Percentiles rank a stretch among this genome's conserved stretches.
Conservation (phyloP, 2,888 invertebrate genomes). For the Thelaira solivaga region DNA sequence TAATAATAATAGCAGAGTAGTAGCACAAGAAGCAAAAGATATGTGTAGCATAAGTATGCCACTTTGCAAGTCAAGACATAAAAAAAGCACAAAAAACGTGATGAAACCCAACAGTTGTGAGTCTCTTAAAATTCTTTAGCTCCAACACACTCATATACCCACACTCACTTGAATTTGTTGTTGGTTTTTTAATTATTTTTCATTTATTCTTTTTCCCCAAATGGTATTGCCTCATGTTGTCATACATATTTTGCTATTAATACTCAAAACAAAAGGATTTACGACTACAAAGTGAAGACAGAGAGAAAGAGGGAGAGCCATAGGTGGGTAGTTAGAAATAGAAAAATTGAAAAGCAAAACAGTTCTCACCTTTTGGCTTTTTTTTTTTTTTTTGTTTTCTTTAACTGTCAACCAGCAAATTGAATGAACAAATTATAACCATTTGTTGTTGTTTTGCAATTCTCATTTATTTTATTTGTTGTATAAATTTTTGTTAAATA, state of each 20-base stretch:
- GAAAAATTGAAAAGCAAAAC: not conserved
- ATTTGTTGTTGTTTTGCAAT: slow-evolving; percentile 24
- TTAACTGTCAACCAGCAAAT: slow-evolving; percentile 46
- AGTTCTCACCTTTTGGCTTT: slow-evolving; percentile 24
- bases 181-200: slow-evolving; percentile 29
- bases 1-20: slow-evolving; percentile 5
- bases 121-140: slow-evolving; percentile 26
- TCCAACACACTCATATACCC: not conserved
- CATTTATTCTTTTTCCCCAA: slow-evolving; percentile 19
- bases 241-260: not conserved
- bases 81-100: slow-evolving; percentile 56
- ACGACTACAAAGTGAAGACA: not conserved
- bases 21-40: slow-evolving; percentile 6
- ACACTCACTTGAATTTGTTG: slow-evolving; percentile 32
- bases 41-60: slow-evolving; percentile 25
- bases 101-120: slow-evolving; percentile 33
- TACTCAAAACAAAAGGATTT: slow-evolving; percentile 40
- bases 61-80: slow-evolving; percentile 55
- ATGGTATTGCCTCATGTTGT: slow-evolving; percentile 14
- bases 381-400: too few species aligned
- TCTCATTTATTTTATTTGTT: slow-evolving; percentile 28
- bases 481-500: slow-evolving; percentile 24
- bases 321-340: not conserved
- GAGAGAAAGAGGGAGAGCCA: not conserved
- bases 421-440: slow-evolving; percentile 51